A percentile compares a stretch with the other conserved stretches of the same genome.
These are phyloP conservation scores for Anthoscopus minutus DNA, from an alignment of 2,113 vertebrate species.

Conservation along the genomic window DNA sequence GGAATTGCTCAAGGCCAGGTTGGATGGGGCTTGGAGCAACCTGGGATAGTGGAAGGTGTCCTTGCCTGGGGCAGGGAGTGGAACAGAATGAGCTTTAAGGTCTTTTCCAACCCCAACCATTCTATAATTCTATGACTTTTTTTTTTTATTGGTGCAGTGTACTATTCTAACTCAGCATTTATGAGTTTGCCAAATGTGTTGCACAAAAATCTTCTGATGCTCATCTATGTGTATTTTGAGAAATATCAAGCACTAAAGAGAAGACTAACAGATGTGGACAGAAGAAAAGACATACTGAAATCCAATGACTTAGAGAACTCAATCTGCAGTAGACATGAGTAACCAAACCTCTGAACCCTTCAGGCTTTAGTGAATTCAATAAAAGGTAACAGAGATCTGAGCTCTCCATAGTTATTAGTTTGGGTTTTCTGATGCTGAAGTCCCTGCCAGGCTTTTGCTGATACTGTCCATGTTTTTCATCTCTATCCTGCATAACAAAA, in stretches of 20 bases:
- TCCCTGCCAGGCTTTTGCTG: neutral
- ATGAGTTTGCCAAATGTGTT: neutral
- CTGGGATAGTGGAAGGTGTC: rapidly evolving
- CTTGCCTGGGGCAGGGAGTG: neutral
- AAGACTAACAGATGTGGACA: neutral
- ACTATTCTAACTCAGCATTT: neutral
- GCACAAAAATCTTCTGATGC: neutral
- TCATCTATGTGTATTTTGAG: neutral
- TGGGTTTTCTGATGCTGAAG: neutral
- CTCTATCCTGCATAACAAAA: neutral
- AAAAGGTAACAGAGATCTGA: neutral
- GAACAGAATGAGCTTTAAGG: neutral
- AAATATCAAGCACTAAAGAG: neutral
- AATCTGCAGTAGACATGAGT: neutral
- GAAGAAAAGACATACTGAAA: neutral
- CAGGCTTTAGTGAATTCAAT: neutral
- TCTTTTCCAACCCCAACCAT: neutral
- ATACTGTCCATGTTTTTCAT: neutral
- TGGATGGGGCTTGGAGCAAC: neutral
- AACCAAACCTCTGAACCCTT: neutral
- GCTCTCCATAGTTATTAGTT: neutral
- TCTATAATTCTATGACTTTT: neutral
- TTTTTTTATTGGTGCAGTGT: neutral
- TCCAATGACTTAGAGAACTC: neutral
- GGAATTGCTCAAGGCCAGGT: neutral